These are phyloP conservation scores for Myripristis murdjan DNA, from an alignment of 2,797 vertebrate genomes.

Conservation along the genomic window DNA sequence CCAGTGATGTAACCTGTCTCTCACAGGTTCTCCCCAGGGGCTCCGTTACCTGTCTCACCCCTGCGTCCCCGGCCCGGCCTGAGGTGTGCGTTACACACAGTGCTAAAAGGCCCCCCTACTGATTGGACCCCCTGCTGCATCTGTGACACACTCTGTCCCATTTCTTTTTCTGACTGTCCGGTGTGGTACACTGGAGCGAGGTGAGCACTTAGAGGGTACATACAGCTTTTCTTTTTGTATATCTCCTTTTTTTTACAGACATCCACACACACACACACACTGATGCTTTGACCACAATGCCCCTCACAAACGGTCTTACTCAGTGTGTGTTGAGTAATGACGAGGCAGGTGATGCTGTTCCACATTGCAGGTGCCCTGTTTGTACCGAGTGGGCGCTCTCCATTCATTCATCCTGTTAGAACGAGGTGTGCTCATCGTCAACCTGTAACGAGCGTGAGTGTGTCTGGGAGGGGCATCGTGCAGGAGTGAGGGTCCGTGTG, in stretches of 20 bases:
- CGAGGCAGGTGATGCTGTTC: conserved; percentile 57
- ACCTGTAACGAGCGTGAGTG: conserved; percentile 11
- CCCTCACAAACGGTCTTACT: conserved; percentile 64
- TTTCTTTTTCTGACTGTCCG: conserved; percentile 35
- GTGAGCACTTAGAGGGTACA: conserved; percentile 8
- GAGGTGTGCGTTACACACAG: conserved; percentile 38
- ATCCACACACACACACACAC: conserved; percentile 46
- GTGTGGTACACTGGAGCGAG: conserved; percentile 6
- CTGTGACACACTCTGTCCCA: conserved; percentile 40
- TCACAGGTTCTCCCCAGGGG: conserved; percentile 47
- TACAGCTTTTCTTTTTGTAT: not conserved
- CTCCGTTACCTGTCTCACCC: conserved; percentile 55
- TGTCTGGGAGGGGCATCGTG: not conserved
- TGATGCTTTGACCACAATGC: conserved; percentile 31
- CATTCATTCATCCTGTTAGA: conserved; percentile 62
- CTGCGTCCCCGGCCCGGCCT: conserved; percentile 41
- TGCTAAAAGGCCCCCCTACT: not conserved
- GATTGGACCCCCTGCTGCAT: conserved; percentile 36
- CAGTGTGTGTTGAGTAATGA: conserved; percentile 67
- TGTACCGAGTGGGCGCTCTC: conserved; percentile 61
- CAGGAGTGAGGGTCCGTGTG: conserved; percentile 1
- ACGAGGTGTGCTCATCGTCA: conserved; percentile 13
- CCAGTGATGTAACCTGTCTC: conserved; percentile 50
- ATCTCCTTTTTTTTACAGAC: conserved; percentile 7
- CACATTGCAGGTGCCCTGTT: conserved; percentile 51